A percentile compares a stretch with the other conserved stretches of the same genome.
These are phyloP conservation scores for Thryonomys swinderianus DNA, from an alignment of 2,113 vertebrate species.

Conservation along the genomic window DNA sequence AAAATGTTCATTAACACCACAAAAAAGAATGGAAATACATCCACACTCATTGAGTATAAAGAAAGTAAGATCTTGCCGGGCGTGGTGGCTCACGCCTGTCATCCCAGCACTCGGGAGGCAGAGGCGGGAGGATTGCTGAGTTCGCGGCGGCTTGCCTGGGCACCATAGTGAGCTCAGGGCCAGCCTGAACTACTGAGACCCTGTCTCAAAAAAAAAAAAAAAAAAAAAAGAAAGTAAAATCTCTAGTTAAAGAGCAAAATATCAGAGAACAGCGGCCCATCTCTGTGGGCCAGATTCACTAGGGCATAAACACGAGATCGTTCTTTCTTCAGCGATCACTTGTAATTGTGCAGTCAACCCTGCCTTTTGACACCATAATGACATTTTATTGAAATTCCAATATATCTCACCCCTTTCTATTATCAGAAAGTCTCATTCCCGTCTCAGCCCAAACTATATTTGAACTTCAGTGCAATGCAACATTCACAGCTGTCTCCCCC, in stretches of 20 bases:
- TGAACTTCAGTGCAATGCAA: background rate
- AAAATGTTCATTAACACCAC: background rate
- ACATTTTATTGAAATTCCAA: conserved; percentile 32
- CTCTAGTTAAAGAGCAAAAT: background rate
- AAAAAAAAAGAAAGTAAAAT: conserved; percentile 23
- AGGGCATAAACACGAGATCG: background rate
- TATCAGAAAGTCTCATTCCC: conserved; percentile 19
- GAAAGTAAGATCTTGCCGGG: conserved; percentile 25
- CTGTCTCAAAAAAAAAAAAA: too few relatives aligned
- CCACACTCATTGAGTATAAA: background rate
- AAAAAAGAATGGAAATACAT: conserved; percentile 8
- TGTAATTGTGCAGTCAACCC: background rate
- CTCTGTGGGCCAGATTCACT: background rate
- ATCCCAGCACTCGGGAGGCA: too few relatives aligned
- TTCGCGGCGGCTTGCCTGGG: too few relatives aligned
- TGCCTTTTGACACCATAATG: background rate
- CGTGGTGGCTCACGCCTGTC: too few relatives aligned
- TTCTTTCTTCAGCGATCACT: background rate
- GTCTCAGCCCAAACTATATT: background rate
- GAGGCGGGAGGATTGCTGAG: too few relatives aligned
- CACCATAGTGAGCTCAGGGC: too few relatives aligned
- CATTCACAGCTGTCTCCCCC: background rate
- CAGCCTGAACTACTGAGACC: too few relatives aligned
- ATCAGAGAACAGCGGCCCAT: background rate
- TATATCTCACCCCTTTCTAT: background rate